Evolutionary conservation across 2,888 invertebrate genomes (phyloP).

Genomic region (Uloborus plumipes): DNA sequence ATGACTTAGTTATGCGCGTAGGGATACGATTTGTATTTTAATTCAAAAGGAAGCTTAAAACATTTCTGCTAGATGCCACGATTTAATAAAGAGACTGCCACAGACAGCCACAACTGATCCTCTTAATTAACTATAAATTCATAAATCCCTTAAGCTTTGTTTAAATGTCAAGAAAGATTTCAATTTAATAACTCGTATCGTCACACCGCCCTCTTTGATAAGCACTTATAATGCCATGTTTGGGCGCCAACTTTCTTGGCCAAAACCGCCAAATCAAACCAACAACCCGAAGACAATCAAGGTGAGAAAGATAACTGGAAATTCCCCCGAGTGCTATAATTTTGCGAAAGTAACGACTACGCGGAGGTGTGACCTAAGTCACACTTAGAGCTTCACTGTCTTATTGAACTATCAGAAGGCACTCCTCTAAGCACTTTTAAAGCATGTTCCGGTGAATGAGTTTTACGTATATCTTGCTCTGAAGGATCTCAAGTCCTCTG

Average conservation of each 20-base stretch:
- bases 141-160: too few relatives aligned
- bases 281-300: conserved; percentile 50
- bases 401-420: conserved; percentile 40
- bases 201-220: too few relatives aligned
- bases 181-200: too few relatives aligned
- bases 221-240: too few relatives aligned
- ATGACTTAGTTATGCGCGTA: too few relatives aligned
- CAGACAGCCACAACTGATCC: too few relatives aligned
- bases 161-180: too few relatives aligned
- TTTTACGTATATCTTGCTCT: conserved; percentile 51
- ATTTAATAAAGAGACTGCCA: too few relatives aligned
- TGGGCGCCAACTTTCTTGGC: conserved; percentile 13
- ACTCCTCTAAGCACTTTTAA: conserved; percentile 49
- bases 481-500: conserved; percentile 26
- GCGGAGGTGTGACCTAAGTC: conserved; percentile 43
- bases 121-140: too few relatives aligned
- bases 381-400: conserved; percentile 26
- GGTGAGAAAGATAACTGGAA: conserved; percentile 47
- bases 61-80: too few relatives aligned
- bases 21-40: too few relatives aligned
- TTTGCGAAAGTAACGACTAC: conserved; percentile 20
- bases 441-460: conserved; percentile 44
- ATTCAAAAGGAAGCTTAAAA: too few relatives aligned
- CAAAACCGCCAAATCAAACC: conserved; percentile 27
- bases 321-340: conserved; percentile 50